Evolutionary conservation across 2,888 invertebrate genomes (phyloP).

Genomic region (Catotricha subobsoleta): DNA sequence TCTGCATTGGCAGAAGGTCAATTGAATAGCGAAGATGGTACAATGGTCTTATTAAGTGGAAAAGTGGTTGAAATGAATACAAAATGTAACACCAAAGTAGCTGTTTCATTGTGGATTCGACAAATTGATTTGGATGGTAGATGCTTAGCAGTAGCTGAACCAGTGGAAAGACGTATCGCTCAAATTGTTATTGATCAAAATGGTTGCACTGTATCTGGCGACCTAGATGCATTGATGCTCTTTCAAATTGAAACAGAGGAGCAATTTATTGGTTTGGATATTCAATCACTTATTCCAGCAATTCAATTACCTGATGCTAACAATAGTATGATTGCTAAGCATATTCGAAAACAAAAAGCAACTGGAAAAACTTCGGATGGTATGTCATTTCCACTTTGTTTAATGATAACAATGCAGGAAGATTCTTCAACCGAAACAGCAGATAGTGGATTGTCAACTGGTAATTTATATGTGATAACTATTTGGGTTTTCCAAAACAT

Average conservation of each 20-base stretch:
- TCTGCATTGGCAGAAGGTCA: conserved; percentile 35
- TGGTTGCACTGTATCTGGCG: conserved; percentile 18
- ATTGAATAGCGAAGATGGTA: conserved; percentile 35
- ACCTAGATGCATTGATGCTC: conserved; percentile 32
- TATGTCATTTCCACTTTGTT: conserved; percentile 40
- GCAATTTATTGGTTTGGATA: conserved; percentile 31
- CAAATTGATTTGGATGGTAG: conserved; percentile 38
- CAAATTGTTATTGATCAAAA: conserved; percentile 17
- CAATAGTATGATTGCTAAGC: conserved; percentile 23
- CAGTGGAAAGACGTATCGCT: conserved; percentile 32
- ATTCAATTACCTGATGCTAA: conserved; percentile 31
- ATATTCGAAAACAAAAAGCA: conserved; percentile 41
- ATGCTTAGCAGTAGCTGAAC: conserved; percentile 46
- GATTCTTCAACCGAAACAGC: conserved; percentile 9
- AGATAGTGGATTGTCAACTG: conserved; percentile 11
- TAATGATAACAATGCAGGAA: conserved; percentile 30
- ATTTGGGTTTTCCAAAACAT: conserved; percentile 41
- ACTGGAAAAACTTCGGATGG: conserved; percentile 46
- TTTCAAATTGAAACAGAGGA: conserved; percentile 36
- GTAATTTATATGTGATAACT: conserved; percentile 14
- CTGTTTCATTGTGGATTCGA: conserved; percentile 47
- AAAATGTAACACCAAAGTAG: conserved; percentile 36
- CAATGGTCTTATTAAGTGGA: conserved; percentile 42
- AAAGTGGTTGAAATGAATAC: conserved; percentile 46
- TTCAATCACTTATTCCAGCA: conserved; percentile 34